Percentiles rank a stretch among this genome's conserved stretches.
Conservation (phyloP, 2,888 invertebrate species). For the Zhuqinia jingwanae region DNA sequence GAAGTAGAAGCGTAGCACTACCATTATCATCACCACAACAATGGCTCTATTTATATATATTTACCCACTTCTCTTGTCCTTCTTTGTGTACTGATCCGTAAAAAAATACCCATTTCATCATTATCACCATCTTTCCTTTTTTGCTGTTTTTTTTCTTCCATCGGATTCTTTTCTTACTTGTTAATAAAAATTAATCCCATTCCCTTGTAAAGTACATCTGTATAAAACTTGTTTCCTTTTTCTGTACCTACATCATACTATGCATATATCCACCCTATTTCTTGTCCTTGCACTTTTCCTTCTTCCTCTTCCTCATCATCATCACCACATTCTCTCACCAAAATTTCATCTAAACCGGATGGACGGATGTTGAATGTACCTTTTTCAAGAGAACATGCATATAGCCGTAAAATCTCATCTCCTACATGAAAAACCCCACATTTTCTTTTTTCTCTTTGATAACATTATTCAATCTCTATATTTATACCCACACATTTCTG, state of each 20-base stretch:
- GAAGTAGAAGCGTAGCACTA: neutral
- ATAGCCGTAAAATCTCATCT: too few relatives aligned
- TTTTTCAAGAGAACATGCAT: neutral
- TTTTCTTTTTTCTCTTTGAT: conserved; percentile 13
- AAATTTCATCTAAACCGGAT: conserved; percentile 1
- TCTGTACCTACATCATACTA: neutral
- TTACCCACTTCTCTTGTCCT: conserved; percentile 52
- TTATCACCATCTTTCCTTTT: neutral
- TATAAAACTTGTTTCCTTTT: conserved; percentile 29
- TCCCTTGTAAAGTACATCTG: neutral
- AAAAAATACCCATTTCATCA: conserved; percentile 31
- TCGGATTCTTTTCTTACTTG: too few relatives aligned
- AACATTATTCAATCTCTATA: neutral
- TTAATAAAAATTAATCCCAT: conserved; percentile 50
- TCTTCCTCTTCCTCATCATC: neutral
- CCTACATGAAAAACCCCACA: neutral
- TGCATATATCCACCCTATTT: neutral
- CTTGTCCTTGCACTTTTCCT: neutral
- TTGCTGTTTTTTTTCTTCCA: neutral
- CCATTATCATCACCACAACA: neutral
- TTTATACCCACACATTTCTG: neutral
- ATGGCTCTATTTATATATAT: conserved; percentile 35
- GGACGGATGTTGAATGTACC: conserved; percentile 1
- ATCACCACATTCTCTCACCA: neutral
- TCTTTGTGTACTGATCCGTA: conserved; percentile 50